Evolutionary conservation across 2,888 invertebrate genomes (phyloP).

Genomic region (Drosophila niveifrons): DNA sequence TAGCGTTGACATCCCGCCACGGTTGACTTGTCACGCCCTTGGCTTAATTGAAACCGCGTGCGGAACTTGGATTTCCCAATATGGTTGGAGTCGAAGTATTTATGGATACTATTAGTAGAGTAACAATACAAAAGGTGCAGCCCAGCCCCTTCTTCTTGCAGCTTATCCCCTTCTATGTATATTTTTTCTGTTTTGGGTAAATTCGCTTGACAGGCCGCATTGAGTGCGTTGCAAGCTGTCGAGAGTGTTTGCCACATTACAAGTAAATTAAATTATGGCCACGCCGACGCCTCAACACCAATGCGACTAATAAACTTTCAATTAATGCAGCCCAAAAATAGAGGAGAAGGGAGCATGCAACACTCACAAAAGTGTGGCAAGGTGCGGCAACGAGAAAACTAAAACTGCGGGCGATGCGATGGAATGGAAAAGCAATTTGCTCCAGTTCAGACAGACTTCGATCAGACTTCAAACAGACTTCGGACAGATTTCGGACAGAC

Average conservation of each 20-base stretch:
- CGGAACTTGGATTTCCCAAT: constrained; percentile 45
- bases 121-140: constrained; percentile 53
- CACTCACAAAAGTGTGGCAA: constrained; percentile 56
- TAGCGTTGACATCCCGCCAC: constrained; percentile 42
- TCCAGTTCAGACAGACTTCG: no score
- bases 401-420: constrained; percentile 45
- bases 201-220: constrained; percentile 13
- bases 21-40: constrained; percentile 56
- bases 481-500: no score
- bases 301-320: constrained; percentile 76
- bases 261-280: constrained; percentile 72
- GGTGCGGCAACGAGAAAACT: constrained; percentile 53
- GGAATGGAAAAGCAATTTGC: constrained; percentile 65
- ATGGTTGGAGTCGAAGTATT: constrained; percentile 38
- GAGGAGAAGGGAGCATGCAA: constrained; percentile 7
- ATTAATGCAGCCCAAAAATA: constrained; percentile 73
- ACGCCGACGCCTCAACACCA: constrained; percentile 47
- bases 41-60: constrained; percentile 65
- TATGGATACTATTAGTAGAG: constrained; percentile 53
- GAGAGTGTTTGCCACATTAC: constrained; percentile 53
- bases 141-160: no score
- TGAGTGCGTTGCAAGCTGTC: constrained; percentile 9
- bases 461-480: no score
- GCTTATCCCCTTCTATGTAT: neutral
- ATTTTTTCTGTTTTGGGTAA: neutral